phyloP scores from a whole-genome alignment of 2,888 invertebrate species.

The Synanthedon vespiformis region DNA sequence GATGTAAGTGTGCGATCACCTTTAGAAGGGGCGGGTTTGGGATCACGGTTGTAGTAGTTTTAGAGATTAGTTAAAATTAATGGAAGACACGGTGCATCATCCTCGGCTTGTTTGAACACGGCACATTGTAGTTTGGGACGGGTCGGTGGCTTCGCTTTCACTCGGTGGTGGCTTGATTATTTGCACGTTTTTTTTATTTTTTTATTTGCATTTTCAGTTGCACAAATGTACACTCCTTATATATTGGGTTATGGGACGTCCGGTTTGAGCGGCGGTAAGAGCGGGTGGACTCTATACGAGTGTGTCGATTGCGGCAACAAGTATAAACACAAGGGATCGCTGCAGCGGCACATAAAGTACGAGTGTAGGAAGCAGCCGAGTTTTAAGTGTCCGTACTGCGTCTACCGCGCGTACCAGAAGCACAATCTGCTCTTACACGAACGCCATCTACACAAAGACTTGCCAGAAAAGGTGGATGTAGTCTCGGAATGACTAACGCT shows the following conservation, averaged over 20 bases:
- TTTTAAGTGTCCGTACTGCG: slow-evolving; percentile 78
- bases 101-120: slow-evolving; percentile 49
- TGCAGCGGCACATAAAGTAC: slow-evolving; percentile 81
- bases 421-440: slow-evolving; percentile 70
- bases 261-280: slow-evolving; percentile 55
- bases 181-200: slow-evolving; percentile 1
- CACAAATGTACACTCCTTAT: slow-evolving; percentile 69
- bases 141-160: slow-evolving; percentile 54
- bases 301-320: slow-evolving; percentile 84
- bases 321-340: slow-evolving; percentile 84
- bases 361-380: slow-evolving; percentile 80
- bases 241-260: slow-evolving; percentile 64
- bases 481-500: slow-evolving; percentile 66
- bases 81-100: slow-evolving; percentile 71
- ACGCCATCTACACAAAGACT: slow-evolving; percentile 65
- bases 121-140: slow-evolving; percentile 28
- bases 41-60: no score
- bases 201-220: slow-evolving; percentile 43
- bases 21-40: no score
- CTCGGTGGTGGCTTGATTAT: slow-evolving; percentile 42
- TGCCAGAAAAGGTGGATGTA: slow-evolving; percentile 67
- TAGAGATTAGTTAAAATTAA: slow-evolving; percentile 33
- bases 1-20: no score
- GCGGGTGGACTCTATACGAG: slow-evolving; percentile 65
- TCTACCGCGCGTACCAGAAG: slow-evolving; percentile 76